Base-by-base conservation (phyloP, 2,797 vertebrate genomes). In the Carcharodon carcharias region DNA sequence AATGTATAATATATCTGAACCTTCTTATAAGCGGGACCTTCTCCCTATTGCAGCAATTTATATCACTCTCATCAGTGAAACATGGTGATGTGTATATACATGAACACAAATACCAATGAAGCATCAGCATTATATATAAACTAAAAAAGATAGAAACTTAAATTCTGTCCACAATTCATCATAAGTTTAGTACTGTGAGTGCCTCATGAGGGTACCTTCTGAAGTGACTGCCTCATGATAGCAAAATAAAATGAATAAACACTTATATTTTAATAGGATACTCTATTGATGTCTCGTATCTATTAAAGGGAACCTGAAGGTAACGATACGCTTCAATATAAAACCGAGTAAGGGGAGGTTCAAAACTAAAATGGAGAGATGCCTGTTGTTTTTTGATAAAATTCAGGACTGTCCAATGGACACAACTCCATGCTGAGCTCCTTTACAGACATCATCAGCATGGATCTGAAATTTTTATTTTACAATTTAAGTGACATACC, bases 201-300 rank as follows among this genome's bases (percentile, higher is more conserved):
- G 12, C n/a, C 31, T 73, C n/a, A 23, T 26, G 28, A 95, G 6
- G 14, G 35, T 71, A 56, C 54, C 35, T 56, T 35, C 94, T 54
- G 50, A 18, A 31, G 31, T 58, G 28, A 73, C n/a, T 77, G 45
- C 54, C 28, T 63, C 31, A 77, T 21, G 54, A 35, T 9, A 95
- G 54, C 23, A 77, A 95, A 95, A n/a, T 56, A 73, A 35, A 95
- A 95, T 71, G 69, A 45, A 40, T 50, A 71, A 95, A 50, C 93
- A 95, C 45, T 65, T 63, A 67, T 12, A 58, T 77, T 73, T 54
- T 77, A 77, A 8, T 56, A 50, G 40, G 21, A 21, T 23, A 50
- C 21, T 45, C 45, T 85, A 85, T 21, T n/a, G 28, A 35, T 50
- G 7, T 9, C 16, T 56, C 77, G 26, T 26, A 54, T 56, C 26